Base-by-base conservation (phyloP, 2,888 invertebrate genomes). In the Zaprionus bogoriensis region DNA sequence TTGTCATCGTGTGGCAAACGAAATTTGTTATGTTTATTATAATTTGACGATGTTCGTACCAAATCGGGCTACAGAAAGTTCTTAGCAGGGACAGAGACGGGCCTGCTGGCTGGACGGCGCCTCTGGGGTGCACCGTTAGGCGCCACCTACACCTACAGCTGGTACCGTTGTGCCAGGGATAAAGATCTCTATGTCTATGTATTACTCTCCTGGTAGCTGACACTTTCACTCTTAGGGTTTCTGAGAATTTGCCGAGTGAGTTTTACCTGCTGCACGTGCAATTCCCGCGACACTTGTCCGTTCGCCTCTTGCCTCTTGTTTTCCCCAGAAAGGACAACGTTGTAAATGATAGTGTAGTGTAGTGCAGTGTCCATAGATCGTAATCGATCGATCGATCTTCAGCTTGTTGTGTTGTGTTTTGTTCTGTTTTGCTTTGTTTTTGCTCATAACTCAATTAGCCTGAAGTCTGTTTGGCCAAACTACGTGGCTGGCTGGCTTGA, bases 301-400 rank as follows among this genome's bases (percentile, higher is more conserved):
- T 36, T 28, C 12, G 12, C 2, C 4, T 32, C 3, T 6, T 32
- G 17, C 7, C 22, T 17, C 22, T 14, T 25, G 32, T 23, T 51
- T 84, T 75, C 52, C 47, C 14, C 20, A 44, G 69, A 85, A 76
- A 47, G 46, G 58, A 32, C 48, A 12, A 51, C 38, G 45, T 44
- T 62, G 79, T 77, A 74, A 77, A 74, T 65, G 66, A 77, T 71
- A 64, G 14, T 57, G 53, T 39, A n/a, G 55, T 57, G 36, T 52
- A n/a, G 9, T 60, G 52, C 4, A 36, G 67, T 63, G 44, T 51
- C 61, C 25, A 5, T 41, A 48, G 84, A 78, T 78, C 62, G 70
- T 84, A 77, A 78, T 79, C 78, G 85, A 84, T 84, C 85, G 74
- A 78, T 79, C 78, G 85, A 84, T 84, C 85, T 84, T 66, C 48